These are phyloP conservation scores for Rhinogobio ventralis DNA, from an alignment of 2,797 vertebrate species.

Conservation along the genomic window DNA sequence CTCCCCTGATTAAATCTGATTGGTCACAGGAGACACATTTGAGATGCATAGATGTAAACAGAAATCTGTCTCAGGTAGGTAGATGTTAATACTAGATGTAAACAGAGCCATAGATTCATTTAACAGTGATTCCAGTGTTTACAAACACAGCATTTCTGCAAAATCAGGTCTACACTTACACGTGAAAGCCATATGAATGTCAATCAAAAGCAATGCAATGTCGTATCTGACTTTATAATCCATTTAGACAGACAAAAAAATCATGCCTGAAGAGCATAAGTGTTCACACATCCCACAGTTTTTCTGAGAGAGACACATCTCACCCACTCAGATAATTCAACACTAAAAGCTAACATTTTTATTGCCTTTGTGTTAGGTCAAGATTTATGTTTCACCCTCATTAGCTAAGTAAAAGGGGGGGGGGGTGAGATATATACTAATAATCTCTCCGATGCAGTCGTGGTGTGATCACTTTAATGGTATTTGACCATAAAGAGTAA, in stretches of 20 bases:
- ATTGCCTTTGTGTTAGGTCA: conserved; percentile 20
- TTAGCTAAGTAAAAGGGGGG: conserved; percentile 16
- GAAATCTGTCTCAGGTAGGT: not conserved
- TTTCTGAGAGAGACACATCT: conserved; percentile 1
- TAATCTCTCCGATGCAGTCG: conserved; percentile 1
- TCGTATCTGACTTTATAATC: not conserved
- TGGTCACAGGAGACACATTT: not conserved
- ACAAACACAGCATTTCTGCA: conserved; percentile 2
- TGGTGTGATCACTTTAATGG: conserved; percentile 27
- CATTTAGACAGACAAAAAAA: not conserved
- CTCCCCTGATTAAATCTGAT: not conserved
- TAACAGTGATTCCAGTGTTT: not conserved
- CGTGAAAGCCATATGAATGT: not conserved
- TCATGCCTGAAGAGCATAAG: not conserved
- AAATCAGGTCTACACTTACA: not conserved
- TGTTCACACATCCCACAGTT: not conserved
- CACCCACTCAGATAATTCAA: conserved; percentile 35
- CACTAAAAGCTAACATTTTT: conserved; percentile 19
- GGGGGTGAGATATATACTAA: not conserved
- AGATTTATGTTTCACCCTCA: conserved; percentile 33
- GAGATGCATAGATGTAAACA: not conserved
- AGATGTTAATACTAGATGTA: conserved; percentile 3
- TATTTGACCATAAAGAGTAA: conserved; percentile 20
- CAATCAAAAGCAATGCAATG: not conserved
- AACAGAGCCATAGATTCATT: not conserved